Conservation (phyloP, 2,797 vertebrate genomes). For the Acrocephalus scirpaceus region DNA sequence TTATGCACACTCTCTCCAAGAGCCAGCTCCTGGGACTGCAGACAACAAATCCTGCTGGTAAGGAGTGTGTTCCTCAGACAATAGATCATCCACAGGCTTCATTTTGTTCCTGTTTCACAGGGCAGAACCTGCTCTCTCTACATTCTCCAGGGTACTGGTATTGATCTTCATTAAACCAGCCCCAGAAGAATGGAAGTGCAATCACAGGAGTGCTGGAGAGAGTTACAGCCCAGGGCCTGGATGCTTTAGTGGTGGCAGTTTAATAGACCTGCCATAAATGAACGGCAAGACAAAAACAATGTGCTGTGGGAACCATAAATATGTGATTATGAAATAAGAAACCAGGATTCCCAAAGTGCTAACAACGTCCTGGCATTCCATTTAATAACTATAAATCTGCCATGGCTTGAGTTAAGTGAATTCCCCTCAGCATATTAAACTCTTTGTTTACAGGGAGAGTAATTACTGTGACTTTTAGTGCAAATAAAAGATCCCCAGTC, state of each 20-base stretch:
- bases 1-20: not conserved
- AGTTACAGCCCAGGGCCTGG: not conserved
- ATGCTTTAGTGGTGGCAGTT: slow-evolving; percentile 11
- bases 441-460: slow-evolving; percentile 35
- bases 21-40: not conserved
- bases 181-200: not conserved
- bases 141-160: not conserved
- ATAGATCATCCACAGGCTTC: not conserved
- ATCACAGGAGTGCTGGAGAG: not conserved
- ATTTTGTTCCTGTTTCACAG: not conserved
- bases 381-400: slow-evolving; percentile 66
- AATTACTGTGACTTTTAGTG: slow-evolving; percentile 6
- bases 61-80: not conserved
- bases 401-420: slow-evolving; percentile 40
- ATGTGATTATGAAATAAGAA: slow-evolving; percentile 59
- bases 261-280: slow-evolving; percentile 59
- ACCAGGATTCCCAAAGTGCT: slow-evolving; percentile 51
- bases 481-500: not conserved
- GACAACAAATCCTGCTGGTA: not conserved
- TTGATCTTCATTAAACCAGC: not conserved
- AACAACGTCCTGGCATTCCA: slow-evolving; percentile 45
- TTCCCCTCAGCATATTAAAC: slow-evolving; percentile 32
- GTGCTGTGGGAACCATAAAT: slow-evolving; percentile 58
- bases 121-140: not conserved
- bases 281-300: slow-evolving; percentile 10